These are phyloP conservation scores for Pseudanteris insignis DNA, from an alignment of 2,888 invertebrate species.

Conservation along the genomic window DNA sequence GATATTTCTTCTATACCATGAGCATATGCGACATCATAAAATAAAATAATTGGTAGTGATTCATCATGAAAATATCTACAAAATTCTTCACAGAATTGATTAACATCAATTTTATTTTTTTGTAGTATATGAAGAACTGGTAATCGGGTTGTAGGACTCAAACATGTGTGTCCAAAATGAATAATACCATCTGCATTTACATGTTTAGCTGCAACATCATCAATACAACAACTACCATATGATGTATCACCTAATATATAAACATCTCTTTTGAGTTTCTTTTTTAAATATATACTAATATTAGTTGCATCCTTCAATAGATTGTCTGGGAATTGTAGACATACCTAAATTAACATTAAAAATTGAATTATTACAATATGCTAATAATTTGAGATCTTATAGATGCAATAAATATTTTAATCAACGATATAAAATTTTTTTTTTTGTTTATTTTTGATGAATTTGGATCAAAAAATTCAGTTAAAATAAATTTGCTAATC, in stretches of 20 bases:
- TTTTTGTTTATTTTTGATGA: too few species aligned
- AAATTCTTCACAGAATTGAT: constrained; percentile 61
- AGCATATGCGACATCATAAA: constrained; percentile 76
- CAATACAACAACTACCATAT: constrained; percentile 92
- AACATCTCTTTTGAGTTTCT: constrained; percentile 72
- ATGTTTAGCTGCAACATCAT: constrained; percentile 90
- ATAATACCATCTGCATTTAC: constrained; percentile 84
- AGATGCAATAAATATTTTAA: background rate
- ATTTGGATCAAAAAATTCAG: too few species aligned
- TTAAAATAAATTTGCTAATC: too few species aligned
- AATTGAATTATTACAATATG: background rate
- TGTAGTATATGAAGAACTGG: constrained; percentile 81
- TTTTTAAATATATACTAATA: constrained; percentile 71
- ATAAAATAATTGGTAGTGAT: constrained; percentile 68
- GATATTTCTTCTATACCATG: constrained; percentile 65
- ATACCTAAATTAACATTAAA: constrained; percentile 71
- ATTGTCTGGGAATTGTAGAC: constrained; percentile 91
- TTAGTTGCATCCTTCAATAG: constrained; percentile 75
- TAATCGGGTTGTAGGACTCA: constrained; percentile 74
- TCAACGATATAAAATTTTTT: background rate
- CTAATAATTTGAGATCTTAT: background rate
- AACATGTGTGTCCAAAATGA: constrained; percentile 92
- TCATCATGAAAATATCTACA: constrained; percentile 59
- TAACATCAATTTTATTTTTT: constrained; percentile 70
- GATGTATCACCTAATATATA: constrained; percentile 91